Evolutionary conservation across 2,113 vertebrate genomes (phyloP), one percentile per base, ranked within the genome.

Genomic region (Gallinago jamesoni): DNA sequence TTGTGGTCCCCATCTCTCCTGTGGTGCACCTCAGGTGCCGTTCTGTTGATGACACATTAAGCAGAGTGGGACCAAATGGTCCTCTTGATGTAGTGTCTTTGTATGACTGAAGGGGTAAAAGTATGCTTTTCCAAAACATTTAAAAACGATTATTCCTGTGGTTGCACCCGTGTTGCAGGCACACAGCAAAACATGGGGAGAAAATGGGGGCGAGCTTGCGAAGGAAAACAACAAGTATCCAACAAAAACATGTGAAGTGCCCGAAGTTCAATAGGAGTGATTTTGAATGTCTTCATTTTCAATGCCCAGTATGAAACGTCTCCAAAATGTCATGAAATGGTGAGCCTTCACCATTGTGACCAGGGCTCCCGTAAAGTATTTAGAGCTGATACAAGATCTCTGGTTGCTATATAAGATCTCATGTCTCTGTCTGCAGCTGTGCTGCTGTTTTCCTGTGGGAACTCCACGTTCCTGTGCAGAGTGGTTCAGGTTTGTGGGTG

Each of bases 401-500:
- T 25, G 31, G 30, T 59, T 81, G 47, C 55, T 89, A 39, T 84
- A 55, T 59, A 56, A 70, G 72, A 50, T 67, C n/a, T 47, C 2
- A 0, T 4, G 25, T 62, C 52, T 79, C 21, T 4, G 2, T 56
- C 22, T 35, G 52, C 43, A 69, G 21, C 63, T 19, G 23, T 52
- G 47, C 50, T 41, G 25, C 67, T 62, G 28, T 53, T 93, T 39
- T 82, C 25, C 66, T 62, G n/a, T 35, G 35, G 47, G 11, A 48
- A 22, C 21, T 22, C 47, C 47, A 48, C 21, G 11, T 21, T 48
- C 47, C 21, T 48, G 47, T 48, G 47, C 39, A 21, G 56, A 31
- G 22, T 2, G 1, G 75, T 81, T 89, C 28, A 17, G 57, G 64
- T 60, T 30, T 0, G 0, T 52, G 56, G 17, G 37, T 69, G 37